Base-by-base conservation (phyloP, 2,888 invertebrate genomes). In the Nycteola revayana region DNA sequence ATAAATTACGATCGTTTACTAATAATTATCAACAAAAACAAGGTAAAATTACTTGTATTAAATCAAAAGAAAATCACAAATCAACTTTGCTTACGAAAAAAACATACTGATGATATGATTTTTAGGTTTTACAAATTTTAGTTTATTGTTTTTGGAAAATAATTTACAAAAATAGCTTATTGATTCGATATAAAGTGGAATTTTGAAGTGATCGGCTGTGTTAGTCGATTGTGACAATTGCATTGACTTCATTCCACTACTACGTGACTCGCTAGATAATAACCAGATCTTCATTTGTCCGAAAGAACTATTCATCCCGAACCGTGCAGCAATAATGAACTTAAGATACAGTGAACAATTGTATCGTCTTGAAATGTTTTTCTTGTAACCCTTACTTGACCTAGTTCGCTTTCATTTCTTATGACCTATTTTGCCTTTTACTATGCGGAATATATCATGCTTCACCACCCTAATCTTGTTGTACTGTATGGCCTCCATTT, bases 251-350 rank as follows among this genome's bases (percentile, higher is more conserved):
- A 83, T 86, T 80, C 77, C 75, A 77, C 78, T 77, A 76, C 76
- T 73, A 76, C 67, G 77, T 79, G 76, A 71, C 42, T 64, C 61
- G 54, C 71, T 72, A 71, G 52, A 58, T 43, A 60, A 66, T 58
- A 60, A 69, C 80, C 82, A 83, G 77, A 81, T 55, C 75, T 77
- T 79, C 83, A 82, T 78, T 83, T 84, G 86, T 86, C 85, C 85
- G 81, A 85, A 85, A 78, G 55, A 54, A 59, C 47, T 35, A 48
- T 44, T 49, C 42, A 50, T 62, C 49, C 56, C 49, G 47, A 62
- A 58, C 48, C 28, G 14, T 14, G 14, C 5, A 3, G 14, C 14
- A 14, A 14, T 37, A 25, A 32, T 33, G 31, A 38, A 38, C 24
- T 42, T 40, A 24, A 32, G 36, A 29, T 40, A 8, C 28, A 44